Percentiles rank a stretch among this genome's conserved stretches.
These are phyloP conservation scores for Orchesella flavescens DNA, from an alignment of 2,888 invertebrate genomes.

Conservation along the genomic window DNA sequence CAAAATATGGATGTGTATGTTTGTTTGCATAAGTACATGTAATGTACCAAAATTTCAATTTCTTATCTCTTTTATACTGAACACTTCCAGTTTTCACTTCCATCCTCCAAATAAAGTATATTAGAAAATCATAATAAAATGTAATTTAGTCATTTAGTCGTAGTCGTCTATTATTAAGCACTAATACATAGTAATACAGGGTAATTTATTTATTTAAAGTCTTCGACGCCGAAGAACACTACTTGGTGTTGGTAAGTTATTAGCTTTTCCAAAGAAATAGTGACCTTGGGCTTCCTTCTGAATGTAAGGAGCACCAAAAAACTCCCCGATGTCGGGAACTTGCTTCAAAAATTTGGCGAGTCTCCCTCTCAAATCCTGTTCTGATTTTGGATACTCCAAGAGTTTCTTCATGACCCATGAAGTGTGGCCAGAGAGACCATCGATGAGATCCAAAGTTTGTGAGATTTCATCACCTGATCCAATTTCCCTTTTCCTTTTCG, in stretches of 20 bases:
- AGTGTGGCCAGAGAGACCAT: slow-evolving; percentile 44
- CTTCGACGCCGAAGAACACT: too few relatives aligned
- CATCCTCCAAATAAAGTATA: too few relatives aligned
- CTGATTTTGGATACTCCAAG: slow-evolving; percentile 23
- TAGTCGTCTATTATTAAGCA: background rate
- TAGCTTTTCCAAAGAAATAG: background rate
- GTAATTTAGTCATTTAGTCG: too few relatives aligned
- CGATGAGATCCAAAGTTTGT: slow-evolving; percentile 27
- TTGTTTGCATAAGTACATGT: background rate
- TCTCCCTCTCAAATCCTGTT: slow-evolving; percentile 1
- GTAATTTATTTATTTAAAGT: too few relatives aligned
- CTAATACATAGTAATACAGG: too few relatives aligned
- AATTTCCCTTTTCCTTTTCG: background rate
- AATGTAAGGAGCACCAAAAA: slow-evolving; percentile 36
- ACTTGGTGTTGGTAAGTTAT: background rate
- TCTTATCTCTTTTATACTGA: too few relatives aligned
- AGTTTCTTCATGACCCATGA: slow-evolving; percentile 37
- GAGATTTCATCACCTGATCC: slow-evolving; percentile 45
- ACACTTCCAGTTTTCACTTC: too few relatives aligned
- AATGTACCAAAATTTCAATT: background rate
- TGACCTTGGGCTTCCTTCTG: slow-evolving; percentile 12
- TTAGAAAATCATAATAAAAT: too few relatives aligned
- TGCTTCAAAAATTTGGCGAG: background rate
- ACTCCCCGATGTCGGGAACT: slow-evolving; percentile 28
- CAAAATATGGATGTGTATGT: background rate